A percentile compares a stretch with the other conserved stretches of the same genome.
Evolutionary conservation across 2,113 vertebrate genomes (phyloP).

Genomic region (Phocoena phocoena): DNA sequence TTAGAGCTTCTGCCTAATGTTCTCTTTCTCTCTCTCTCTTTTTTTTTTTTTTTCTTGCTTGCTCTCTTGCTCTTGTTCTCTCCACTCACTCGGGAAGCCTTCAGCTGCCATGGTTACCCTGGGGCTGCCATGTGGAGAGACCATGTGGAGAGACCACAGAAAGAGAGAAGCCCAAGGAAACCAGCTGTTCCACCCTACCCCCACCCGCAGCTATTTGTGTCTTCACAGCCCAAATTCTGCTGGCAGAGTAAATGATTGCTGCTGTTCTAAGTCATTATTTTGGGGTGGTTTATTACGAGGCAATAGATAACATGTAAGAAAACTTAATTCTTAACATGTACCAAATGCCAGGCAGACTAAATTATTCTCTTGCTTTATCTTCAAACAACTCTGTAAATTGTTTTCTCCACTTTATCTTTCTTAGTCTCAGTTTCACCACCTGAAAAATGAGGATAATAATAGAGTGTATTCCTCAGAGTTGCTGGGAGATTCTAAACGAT

Average conservation of each 20-base stretch:
- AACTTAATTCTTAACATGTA: not conserved
- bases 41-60: not conserved
- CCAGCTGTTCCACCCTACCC: not conserved
- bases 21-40: not conserved
- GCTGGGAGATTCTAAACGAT: not conserved
- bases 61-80: not conserved
- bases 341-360: not conserved
- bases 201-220: not conserved
- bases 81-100: not conserved
- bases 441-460: not conserved
- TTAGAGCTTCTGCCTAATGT: not conserved
- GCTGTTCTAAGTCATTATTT: not conserved
- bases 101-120: not conserved
- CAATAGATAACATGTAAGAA: not conserved
- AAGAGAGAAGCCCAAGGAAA: not conserved
- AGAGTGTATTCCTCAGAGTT: not conserved
- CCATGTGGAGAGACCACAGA: not conserved
- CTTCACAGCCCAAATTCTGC: not conserved
- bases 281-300: not conserved
- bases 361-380: not conserved
- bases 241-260: not conserved
- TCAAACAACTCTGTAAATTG: not conserved
- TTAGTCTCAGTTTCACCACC: slow-evolving; percentile 1
- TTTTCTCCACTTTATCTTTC: not conserved
- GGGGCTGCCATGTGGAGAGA: not conserved